These are phyloP conservation scores for Cerastis rubricosa DNA, from an alignment of 2,888 invertebrate genomes.

Conservation along the genomic window DNA sequence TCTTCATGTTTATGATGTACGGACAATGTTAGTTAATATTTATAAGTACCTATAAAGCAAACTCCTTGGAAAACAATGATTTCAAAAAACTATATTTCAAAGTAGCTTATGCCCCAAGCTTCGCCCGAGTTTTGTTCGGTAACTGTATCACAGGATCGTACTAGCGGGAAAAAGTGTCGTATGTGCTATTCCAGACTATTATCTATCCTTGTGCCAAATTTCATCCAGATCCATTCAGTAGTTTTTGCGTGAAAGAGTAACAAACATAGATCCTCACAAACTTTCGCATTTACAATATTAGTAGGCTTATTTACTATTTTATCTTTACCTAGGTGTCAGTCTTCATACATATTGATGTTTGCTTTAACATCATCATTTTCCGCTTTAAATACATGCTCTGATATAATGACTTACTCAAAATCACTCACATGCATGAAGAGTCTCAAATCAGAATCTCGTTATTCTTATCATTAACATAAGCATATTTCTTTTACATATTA, in stretches of 20 bases:
- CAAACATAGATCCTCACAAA: too few relatives aligned
- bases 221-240: too few relatives aligned
- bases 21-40: too few relatives aligned
- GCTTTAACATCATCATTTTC: not conserved
- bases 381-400: not conserved
- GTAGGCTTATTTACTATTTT: not conserved
- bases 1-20: not conserved
- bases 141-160: too few relatives aligned
- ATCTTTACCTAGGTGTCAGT: not conserved
- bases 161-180: too few relatives aligned
- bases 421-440: conserved; percentile 33
- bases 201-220: too few relatives aligned
- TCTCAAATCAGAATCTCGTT: conserved; percentile 52
- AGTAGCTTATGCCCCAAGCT: too few relatives aligned
- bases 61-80: not conserved
- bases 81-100: too few relatives aligned
- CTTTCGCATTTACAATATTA: too few relatives aligned
- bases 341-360: not conserved
- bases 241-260: too few relatives aligned
- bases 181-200: too few relatives aligned
- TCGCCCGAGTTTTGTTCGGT: too few relatives aligned
- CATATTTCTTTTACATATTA: conserved; percentile 38
- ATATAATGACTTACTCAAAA: not conserved
- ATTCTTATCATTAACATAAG: conserved; percentile 27
- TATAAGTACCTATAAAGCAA: not conserved